Evolutionary conservation across 2,797 vertebrate species (phyloP), one percentile per base, ranked within the genome.

Genomic region (Spatula versicolor): DNA sequence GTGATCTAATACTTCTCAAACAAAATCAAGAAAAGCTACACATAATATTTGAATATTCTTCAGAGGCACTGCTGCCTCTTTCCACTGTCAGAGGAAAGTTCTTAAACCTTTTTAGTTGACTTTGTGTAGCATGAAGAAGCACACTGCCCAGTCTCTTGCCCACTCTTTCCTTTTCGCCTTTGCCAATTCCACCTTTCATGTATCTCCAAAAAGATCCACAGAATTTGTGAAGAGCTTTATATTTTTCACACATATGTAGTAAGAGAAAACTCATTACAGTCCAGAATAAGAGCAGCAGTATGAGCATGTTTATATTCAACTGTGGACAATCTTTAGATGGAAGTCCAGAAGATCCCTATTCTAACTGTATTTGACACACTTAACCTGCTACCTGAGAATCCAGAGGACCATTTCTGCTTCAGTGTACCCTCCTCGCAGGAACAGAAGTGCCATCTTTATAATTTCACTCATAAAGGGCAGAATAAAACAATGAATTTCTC

Each of bases 41-140:
- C 15, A 22, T 56, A 80, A 73, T 82, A 84, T 28, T 11, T 11
- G 4, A 85, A 83, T 67, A 18, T 69, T 90, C 74, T 79, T 93
- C 48, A 82, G 86, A 74, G 86, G 91, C 90, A 81, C 62, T 63
- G 56, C 39, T 89, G 72, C n/a, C 22, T 87, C 86, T 86, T 93
- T 94, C 84, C 82, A 83, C 55, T 45, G 79, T 22, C 64, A 77
- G 60, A 83, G 41, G 54, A 92, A 93, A 43, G 54, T 62, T 92
- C 46, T 86, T 90, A 63, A 76, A 86, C n/a, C 19, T n/a, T 88
- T 91, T 83, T 83, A 95, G 80, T 33, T 12, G 4, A 88, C 81
- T 88, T 86, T 46, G 54, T 74, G 72, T 72, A 80, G 62, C 81
- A 60, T 8, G 23, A 94, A 91, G 62, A 28, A 94, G 54, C 48